Evolutionary conservation across 1,140 invertebrate genomes (phyloP), one percentile per base, ranked within the genome.

Genomic region (Heliothis virescens): DNA sequence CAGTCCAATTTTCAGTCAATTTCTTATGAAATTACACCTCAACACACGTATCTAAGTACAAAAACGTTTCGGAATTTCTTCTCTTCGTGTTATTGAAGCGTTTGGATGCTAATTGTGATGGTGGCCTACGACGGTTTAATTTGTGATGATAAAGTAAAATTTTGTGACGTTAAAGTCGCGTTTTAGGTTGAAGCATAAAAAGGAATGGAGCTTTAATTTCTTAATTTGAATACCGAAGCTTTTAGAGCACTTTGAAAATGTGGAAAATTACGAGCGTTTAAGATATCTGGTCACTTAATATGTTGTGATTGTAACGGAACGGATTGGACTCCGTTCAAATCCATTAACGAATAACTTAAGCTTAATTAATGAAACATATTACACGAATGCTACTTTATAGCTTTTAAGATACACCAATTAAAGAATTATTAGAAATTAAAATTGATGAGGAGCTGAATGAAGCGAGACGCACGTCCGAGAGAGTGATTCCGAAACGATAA

Each of bases 1-100:
- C 93, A 94, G 92, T 94, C 93, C 93, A 92, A 90, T 89, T 92
- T 90, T 94, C 92, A 94, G 93, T 94, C 93, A 92, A 90, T 93
- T 91, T 92, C 92, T 92, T 94, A 93, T 86, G 92, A 94, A 93
- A 93, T 92, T 93, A 94, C 90, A 90, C 89, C 86, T 84, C 88
- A 83, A 87, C 89, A 88, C 87, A 87, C 84, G 82, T 84, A 79
- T 89, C 89, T 94, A 93, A 94, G 91, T 93, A 94, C 92, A 92
- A 90, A 88, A 88, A 81, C 87, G 83, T 88, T 86, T 85, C 85
- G 80, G 85, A 82, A 86, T 86, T 85, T 86, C 83, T 82, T 85
- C 85, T 89, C 88, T 85, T 63, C 48, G 57, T 65, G 86, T 81
- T 79, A 74, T 60, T 57, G 62, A 79, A 34, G 50, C 76, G 79